phyloP scores from a whole-genome alignment of 2,888 invertebrate species.

The Ryuthela nishihirai region DNA sequence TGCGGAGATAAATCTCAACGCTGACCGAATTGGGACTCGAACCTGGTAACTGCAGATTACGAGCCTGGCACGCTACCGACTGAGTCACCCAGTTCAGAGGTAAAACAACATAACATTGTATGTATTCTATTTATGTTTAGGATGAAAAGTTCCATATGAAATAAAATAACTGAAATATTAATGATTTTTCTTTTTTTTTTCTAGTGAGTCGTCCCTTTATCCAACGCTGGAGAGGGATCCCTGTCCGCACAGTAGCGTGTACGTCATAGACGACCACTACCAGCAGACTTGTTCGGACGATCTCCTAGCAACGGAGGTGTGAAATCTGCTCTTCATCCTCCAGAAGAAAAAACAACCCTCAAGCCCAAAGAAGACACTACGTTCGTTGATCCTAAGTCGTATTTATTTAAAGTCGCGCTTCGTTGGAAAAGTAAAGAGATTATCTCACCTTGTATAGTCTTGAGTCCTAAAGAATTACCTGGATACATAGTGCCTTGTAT shows the following conservation, averaged over 20 bases:
- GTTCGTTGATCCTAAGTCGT: slow-evolving; percentile 19
- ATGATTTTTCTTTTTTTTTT: slow-evolving; percentile 6
- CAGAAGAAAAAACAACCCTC: too few species aligned
- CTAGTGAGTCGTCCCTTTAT: slow-evolving; percentile 22
- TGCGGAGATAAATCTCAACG: too few species aligned
- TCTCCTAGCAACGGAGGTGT: slow-evolving; percentile 38
- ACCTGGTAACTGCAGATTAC: too few species aligned
- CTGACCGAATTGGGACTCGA: too few species aligned
- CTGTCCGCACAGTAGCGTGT: slow-evolving; percentile 26
- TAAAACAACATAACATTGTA: too few species aligned
- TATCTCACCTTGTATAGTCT: not conserved
- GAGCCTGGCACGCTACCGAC: too few species aligned
- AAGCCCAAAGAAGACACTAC: slow-evolving; percentile 14
- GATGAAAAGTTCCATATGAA: too few species aligned
- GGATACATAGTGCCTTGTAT: slow-evolving; percentile 30
- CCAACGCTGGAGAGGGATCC: slow-evolving; percentile 11
- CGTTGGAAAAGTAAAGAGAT: not conserved
- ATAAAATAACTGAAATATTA: too few species aligned
- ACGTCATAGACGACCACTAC: slow-evolving; percentile 40
- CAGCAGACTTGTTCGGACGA: slow-evolving; percentile 25
- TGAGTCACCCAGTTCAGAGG: too few species aligned
- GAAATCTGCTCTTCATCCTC: too few species aligned
- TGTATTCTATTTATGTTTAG: not conserved
- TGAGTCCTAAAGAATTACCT: slow-evolving; percentile 19
- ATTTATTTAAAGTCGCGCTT: slow-evolving; percentile 21